Base-by-base conservation (phyloP, 2,113 vertebrate genomes). In the Thamnaconus septentrionalis region DNA sequence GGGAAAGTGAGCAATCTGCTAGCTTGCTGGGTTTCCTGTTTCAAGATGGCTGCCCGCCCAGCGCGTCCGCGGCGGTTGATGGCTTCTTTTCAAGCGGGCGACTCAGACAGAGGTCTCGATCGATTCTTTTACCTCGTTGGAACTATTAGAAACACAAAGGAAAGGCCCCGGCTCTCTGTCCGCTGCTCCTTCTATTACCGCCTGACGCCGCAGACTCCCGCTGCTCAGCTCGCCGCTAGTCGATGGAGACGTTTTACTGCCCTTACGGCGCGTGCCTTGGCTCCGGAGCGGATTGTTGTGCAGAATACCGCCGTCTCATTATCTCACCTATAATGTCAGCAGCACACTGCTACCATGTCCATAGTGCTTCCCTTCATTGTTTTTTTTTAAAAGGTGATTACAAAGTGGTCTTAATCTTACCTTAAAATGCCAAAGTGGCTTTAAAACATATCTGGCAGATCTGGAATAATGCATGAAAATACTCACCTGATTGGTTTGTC, bases 21-120 rank as follows among this genome's bases (percentile, higher is more conserved):
- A 0, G 10, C 57, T 7, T 74, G 43, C 46, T 45, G 12, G 18
- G 18, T 31, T 31, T 31, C 18, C 18, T 31, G 18, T 31, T 61
- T 63, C 66, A 76, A 83, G 83, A 81, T 79, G 83, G 72, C 80
- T 57, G 69, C 72, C 61, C 43, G 66, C 69, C 72, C 60, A 10
- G 48, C 10, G 0, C 54, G 55, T 55, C 18, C 18, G 18, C 18
- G 18, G 56, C 4, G 5, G 12, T 31, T 48, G 69, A 66, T 57
- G 55, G 45, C 55, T 76, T 65, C 71, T 71, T 76, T 80, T 80
- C 74, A 73, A 71, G 18, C 5, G 47, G 47, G n/a, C 56, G 3
- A 41, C 61, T 71, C 59, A 70, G 59, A 80, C 61, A 59, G 59
- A 60, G 31, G 12, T 47, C 53, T 1, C 53, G 56, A 83, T 85